These are phyloP conservation scores for Tetrapedia diversipes DNA, from an alignment of 2,888 invertebrate genomes.

Conservation along the genomic window DNA sequence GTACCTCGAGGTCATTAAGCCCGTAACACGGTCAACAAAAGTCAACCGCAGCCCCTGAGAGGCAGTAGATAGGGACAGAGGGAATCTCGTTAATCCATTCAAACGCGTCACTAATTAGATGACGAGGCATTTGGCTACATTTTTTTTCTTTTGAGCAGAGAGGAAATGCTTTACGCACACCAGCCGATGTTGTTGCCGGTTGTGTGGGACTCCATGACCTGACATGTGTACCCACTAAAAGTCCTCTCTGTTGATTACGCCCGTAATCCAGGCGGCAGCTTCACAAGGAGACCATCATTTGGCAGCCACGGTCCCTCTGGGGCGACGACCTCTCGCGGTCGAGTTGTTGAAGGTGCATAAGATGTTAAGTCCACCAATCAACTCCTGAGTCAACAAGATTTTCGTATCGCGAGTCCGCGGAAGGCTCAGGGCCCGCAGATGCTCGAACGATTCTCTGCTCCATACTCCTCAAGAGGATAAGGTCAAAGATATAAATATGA, in stretches of 20 bases:
- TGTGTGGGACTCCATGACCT: no score
- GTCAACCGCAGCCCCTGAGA: neutral
- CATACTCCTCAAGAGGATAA: neutral
- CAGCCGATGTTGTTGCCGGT: no score
- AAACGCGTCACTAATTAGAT: conserved; percentile 86
- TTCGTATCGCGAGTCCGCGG: neutral
- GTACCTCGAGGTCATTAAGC: neutral
- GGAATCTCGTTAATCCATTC: no score
- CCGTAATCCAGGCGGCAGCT: neutral
- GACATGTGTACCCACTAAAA: conserved; percentile 82
- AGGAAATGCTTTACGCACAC: no score
- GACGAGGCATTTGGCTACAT: no score
- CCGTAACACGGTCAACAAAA: neutral
- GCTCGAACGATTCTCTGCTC: conserved; percentile 3
- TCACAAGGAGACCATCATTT: no score
- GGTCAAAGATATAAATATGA: neutral
- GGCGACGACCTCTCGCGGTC: neutral
- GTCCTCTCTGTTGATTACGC: neutral
- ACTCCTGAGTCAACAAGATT: neutral
- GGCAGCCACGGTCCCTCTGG: neutral
- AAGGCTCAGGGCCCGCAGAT: neutral
- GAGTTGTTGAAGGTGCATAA: neutral
- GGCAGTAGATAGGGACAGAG: no score
- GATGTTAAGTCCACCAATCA: neutral
- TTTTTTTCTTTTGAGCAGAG: no score